These are phyloP conservation scores for Contarinia nasturtii DNA, from an alignment of 1,140 invertebrate genomes.

Conservation along the genomic window DNA sequence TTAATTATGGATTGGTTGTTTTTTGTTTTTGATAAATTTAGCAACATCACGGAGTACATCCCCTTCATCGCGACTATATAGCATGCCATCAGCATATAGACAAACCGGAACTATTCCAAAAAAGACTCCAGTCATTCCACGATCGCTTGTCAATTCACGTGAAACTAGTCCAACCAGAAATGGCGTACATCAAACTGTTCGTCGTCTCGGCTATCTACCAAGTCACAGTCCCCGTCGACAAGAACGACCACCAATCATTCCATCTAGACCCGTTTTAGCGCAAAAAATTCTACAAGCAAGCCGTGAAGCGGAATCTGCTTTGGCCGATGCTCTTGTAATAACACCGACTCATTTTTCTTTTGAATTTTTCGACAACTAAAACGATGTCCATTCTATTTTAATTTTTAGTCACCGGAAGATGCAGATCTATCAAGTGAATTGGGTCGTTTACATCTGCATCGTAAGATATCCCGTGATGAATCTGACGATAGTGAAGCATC, in stretches of 20 bases:
- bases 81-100: constrained; percentile 18
- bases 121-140: constrained; percentile 47
- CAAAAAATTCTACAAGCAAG: constrained; percentile 72
- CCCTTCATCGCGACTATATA: constrained; percentile 60
- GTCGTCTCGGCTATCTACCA: not conserved
- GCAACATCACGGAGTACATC: constrained; percentile 72
- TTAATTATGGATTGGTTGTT: too few relatives aligned
- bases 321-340: constrained; percentile 53
- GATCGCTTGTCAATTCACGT: constrained; percentile 42
- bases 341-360: constrained; percentile 1
- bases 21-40: constrained; percentile 17
- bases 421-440: constrained; percentile 9
- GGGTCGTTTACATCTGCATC: constrained; percentile 18
- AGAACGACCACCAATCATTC: constrained; percentile 31
- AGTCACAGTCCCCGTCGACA: constrained; percentile 23
- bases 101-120: constrained; percentile 24
- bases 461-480: constrained; percentile 38
- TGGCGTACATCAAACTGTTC: not conserved
- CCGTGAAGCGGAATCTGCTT: constrained; percentile 67
- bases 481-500: constrained; percentile 81
- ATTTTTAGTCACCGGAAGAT: constrained; percentile 7
- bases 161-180: constrained; percentile 39
- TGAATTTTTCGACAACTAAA: not conserved
- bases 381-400: not conserved
- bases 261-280: constrained; percentile 42